Evolutionary conservation across 2,797 vertebrate genomes (phyloP).

Genomic region (Melopsittacus undulatus): DNA sequence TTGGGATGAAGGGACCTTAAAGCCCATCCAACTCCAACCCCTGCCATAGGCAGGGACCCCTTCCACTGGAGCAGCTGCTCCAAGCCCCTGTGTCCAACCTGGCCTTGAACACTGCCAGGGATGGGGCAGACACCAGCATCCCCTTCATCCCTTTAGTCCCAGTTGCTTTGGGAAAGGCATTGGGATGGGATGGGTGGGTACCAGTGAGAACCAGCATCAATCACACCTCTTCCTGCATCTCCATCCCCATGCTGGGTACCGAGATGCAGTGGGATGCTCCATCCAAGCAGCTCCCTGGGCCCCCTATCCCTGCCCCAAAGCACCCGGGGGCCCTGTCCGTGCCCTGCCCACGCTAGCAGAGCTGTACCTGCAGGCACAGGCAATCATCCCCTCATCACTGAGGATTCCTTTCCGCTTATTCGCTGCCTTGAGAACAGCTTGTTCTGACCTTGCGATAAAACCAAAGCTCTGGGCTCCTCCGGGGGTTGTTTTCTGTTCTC

Average conservation of each 20-base stretch:
- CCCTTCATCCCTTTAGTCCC: background rate
- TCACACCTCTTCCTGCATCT: background rate
- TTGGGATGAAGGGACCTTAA: background rate
- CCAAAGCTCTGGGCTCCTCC: background rate
- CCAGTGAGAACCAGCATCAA: background rate
- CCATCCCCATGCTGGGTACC: accelerated
- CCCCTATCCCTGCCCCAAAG: background rate
- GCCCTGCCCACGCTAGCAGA: background rate
- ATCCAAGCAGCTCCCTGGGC: background rate
- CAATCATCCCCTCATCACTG: background rate
- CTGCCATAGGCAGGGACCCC: background rate
- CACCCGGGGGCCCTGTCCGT: background rate
- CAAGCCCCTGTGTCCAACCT: background rate
- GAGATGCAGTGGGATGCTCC: background rate
- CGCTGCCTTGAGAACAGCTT: background rate
- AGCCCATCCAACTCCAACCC: no score
- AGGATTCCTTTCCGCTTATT: background rate
- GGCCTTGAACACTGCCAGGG: background rate
- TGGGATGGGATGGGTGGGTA: background rate
- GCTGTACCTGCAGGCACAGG: background rate
- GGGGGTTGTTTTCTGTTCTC: slow-evolving; percentile 22
- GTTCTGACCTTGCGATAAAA: background rate
- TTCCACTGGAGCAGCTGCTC: background rate
- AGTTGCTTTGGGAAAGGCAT: background rate
- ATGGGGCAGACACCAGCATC: background rate